Conservation (phyloP, 2,797 vertebrate genomes). For the Gymnothorax reevesii region DNA sequence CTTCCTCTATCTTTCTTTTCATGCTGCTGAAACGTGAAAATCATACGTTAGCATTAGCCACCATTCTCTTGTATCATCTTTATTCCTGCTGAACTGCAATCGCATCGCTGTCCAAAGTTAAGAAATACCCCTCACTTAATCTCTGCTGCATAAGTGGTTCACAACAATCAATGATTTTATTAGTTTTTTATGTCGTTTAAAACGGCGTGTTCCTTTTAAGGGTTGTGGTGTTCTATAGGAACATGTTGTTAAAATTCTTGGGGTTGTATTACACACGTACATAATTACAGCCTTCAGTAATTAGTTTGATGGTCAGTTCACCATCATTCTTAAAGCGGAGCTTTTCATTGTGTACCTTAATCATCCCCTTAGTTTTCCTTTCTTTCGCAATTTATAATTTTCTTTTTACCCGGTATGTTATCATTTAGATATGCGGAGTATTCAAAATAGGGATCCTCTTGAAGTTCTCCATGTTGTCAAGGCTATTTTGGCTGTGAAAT, state of each 20-base stretch:
- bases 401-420: background rate
- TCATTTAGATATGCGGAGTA: background rate
- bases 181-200: background rate
- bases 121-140: background rate
- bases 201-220: background rate
- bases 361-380: background rate
- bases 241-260: background rate
- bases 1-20: slow-evolving; percentile 18
- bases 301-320: background rate
- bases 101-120: slow-evolving; percentile 16
- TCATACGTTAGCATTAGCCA: slow-evolving; percentile 34
- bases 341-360: background rate
- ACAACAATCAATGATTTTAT: background rate
- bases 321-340: background rate
- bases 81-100: slow-evolving; percentile 31
- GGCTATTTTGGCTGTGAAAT: slow-evolving; percentile 21
- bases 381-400: background rate
- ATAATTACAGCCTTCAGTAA: slow-evolving; percentile 13
- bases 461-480: slow-evolving; percentile 1
- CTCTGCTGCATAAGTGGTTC: slow-evolving; percentile 12
- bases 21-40: slow-evolving; percentile 22
- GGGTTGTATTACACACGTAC: background rate
- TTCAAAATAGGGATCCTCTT: background rate
- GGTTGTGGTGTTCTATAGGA: background rate
- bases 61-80: slow-evolving; percentile 28